These are phyloP conservation scores for Xanthorhoe designata DNA, from an alignment of 2,888 invertebrate species.

Conservation along the genomic window DNA sequence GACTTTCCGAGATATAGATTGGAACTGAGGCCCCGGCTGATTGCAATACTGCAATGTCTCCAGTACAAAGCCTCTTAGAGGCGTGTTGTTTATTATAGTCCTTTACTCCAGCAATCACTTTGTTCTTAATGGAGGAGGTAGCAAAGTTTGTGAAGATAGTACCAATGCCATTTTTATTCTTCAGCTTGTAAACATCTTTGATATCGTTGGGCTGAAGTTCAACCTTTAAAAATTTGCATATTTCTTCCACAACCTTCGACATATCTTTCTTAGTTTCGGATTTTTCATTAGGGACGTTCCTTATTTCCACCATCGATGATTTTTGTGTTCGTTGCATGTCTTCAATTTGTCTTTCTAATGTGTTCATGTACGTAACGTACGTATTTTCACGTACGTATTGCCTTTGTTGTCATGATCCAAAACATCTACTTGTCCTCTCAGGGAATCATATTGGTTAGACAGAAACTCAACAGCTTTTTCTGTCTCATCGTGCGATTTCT, in stretches of 20 bases:
- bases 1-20: neutral
- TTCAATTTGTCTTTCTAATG: neutral
- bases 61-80: neutral
- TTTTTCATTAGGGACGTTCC: neutral
- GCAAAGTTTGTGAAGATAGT: neutral
- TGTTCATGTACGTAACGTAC: neutral
- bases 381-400: too few species aligned
- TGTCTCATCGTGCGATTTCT: neutral
- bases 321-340: neutral
- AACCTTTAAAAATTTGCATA: neutral
- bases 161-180: neutral
- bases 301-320: neutral
- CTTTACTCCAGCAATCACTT: neutral
- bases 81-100: neutral
- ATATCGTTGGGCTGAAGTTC: neutral
- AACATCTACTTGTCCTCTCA: neutral
- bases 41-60: neutral
- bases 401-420: neutral
- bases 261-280: neutral
- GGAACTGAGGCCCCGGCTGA: neutral
- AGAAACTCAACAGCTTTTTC: neutral
- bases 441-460: neutral
- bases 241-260: neutral
- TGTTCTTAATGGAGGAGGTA: neutral
- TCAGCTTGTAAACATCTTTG: neutral